Conservation (phyloP, 2,888 invertebrate species). For the Lymantria monacha region DNA sequence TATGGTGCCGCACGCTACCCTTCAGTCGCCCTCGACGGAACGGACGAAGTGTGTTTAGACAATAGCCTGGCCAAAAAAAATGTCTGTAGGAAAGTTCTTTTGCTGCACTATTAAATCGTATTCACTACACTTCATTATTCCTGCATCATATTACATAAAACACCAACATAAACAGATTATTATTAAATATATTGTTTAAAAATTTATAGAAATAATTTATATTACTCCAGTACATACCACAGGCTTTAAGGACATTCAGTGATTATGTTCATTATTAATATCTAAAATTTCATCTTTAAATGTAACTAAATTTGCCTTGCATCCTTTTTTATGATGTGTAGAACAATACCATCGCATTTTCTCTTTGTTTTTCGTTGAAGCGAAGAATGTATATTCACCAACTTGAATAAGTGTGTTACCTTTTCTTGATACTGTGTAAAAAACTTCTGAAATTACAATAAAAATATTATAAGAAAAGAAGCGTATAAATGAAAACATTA, state of each 20-base stretch:
- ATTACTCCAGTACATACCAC: no score
- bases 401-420: constrained; percentile 27
- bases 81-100: no score
- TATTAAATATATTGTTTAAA: no score
- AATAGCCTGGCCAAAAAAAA: no score
- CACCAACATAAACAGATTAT: no score
- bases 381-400: constrained; percentile 8
- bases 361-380: neutral
- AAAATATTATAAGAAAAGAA: neutral
- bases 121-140: no score
- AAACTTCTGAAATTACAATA: constrained; percentile 13
- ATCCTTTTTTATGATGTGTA: constrained; percentile 3
- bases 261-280: neutral
- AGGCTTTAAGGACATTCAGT: neutral
- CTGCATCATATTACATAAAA: no score
- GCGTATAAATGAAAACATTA: neutral
- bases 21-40: no score
- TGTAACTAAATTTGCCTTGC: neutral
- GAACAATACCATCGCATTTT: constrained; percentile 6
- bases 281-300: neutral
- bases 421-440: constrained; percentile 20
- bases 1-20: no score
- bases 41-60: no score
- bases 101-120: no score
- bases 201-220: no score